Percentiles rank a stretch among this genome's conserved stretches.
These are phyloP conservation scores for Axinella damicornis DNA, from an alignment of 37 sponge, comb jelly and placozoan species.

Conservation along the genomic window DNA sequence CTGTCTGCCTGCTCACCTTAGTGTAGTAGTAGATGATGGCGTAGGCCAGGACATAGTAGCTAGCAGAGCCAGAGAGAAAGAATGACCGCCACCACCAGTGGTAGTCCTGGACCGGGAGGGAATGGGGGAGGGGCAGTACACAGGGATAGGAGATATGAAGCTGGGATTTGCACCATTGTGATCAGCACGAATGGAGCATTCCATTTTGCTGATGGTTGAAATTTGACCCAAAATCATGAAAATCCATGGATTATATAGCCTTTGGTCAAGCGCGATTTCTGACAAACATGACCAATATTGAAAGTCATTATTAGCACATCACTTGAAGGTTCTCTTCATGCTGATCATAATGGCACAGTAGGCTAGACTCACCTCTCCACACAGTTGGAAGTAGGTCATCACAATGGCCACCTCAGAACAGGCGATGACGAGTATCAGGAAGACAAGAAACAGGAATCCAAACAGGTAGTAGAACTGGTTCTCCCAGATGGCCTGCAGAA, in stretches of 20 bases:
- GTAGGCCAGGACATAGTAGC: conserved; percentile 91
- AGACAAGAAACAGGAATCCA: conserved; percentile 97
- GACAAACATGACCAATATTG: too few relatives aligned
- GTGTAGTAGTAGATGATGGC: conserved; percentile 93
- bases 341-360: too few relatives aligned
- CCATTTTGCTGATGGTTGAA: too few relatives aligned
- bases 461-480: conserved; percentile 99
- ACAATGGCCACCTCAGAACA: conserved; percentile 98
- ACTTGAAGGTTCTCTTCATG: too few relatives aligned
- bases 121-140: too few relatives aligned
- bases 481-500: conserved; percentile 96
- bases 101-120: conserved; percentile 90
- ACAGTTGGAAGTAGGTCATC: conserved; percentile 96
- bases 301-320: too few relatives aligned
- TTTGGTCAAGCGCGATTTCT: neutral
- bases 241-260: neutral
- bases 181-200: too few relatives aligned
- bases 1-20: conserved; percentile 64
- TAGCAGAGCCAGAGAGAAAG: conserved; percentile 86
- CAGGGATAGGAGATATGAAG: too few relatives aligned
- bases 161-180: too few relatives aligned
- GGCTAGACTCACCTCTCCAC: conserved; percentile 82
- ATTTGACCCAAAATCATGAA: too few relatives aligned
- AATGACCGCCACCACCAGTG: conserved; percentile 99
- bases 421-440: conserved; percentile 94